A percentile compares a stretch with the other conserved stretches of the same genome.
phyloP scores from a whole-genome alignment of 2,888 invertebrate genomes.

The Phortica magna region DNA sequence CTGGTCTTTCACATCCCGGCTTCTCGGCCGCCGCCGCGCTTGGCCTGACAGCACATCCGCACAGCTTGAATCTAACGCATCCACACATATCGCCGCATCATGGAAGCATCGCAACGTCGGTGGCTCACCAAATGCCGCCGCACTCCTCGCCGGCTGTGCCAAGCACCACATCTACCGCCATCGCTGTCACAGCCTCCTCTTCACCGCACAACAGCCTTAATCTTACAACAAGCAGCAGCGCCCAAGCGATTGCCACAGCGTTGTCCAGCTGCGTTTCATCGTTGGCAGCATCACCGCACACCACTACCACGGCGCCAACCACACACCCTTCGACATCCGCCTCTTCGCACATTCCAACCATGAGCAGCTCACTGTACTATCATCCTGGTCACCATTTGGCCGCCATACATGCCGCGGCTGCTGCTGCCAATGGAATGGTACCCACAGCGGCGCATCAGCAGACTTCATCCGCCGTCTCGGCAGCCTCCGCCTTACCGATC shows the following conservation, averaged over 20 bases:
- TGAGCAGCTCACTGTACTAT: conserved; percentile 73
- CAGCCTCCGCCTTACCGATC: conserved; percentile 46
- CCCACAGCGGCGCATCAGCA: conserved; percentile 72
- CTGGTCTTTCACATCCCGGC: conserved; percentile 72
- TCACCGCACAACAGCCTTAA: conserved; percentile 73
- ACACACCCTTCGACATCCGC: conserved; percentile 54
- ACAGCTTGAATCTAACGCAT: conserved; percentile 74
- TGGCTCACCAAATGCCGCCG: conserved; percentile 73
- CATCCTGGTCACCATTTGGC: conserved; percentile 69
- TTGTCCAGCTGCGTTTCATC: conserved; percentile 50
- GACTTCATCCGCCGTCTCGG: conserved; percentile 5
- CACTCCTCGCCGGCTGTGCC: conserved; percentile 58
- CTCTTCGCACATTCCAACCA: conserved; percentile 74
- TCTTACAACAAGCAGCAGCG: conserved; percentile 58
- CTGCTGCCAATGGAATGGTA: conserved; percentile 56
- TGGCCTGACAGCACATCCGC: conserved; percentile 73
- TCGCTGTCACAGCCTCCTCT: conserved; percentile 53
- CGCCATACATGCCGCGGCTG: conserved; percentile 70
- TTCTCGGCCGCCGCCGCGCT: conserved; percentile 74
- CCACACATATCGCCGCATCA: conserved; percentile 76
- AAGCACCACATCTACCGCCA: conserved; percentile 44
- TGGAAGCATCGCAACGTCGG: conserved; percentile 62
- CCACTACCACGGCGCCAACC: conserved; percentile 33
- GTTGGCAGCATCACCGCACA: conserved; percentile 27
- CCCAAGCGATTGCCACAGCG: conserved; percentile 46